Conservation (phyloP, 2,797 vertebrate genomes). For the Odontamblyopus lacepedii region DNA sequence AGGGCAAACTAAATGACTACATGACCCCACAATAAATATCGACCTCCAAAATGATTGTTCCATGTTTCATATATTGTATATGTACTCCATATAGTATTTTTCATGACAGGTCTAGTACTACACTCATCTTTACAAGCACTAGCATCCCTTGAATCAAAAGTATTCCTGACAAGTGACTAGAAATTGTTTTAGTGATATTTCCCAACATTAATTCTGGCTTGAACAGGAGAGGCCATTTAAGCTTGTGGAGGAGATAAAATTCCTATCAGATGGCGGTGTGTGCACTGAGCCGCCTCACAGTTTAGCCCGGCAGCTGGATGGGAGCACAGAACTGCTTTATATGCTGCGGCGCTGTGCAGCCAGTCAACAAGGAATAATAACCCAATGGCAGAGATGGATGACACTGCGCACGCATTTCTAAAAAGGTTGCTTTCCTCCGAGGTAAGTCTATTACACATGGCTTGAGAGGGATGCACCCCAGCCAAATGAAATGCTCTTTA, state of each 20-base stretch:
- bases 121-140: slow-evolving; percentile 5
- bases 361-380: slow-evolving; percentile 81
- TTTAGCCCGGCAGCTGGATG: slow-evolving; percentile 52
- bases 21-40: too few relatives aligned
- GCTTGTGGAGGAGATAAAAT: slow-evolving; percentile 58
- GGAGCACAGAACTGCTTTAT: slow-evolving; percentile 68
- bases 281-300: slow-evolving; percentile 47
- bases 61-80: too few relatives aligned
- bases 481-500: slow-evolving; percentile 56
- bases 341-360: slow-evolving; percentile 68
- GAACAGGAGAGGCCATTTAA: slow-evolving; percentile 64
- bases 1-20: too few relatives aligned
- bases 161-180: slow-evolving; percentile 50
- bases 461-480: slow-evolving; percentile 46
- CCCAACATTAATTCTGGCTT: slow-evolving; percentile 64
- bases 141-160: slow-evolving; percentile 27
- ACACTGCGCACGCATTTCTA: slow-evolving; percentile 65
- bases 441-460: slow-evolving; percentile 67
- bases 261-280: slow-evolving; percentile 58
- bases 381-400: slow-evolving; percentile 79
- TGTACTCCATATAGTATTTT: too few relatives aligned
- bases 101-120: too few relatives aligned
- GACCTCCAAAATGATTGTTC: too few relatives aligned
- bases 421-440: slow-evolving; percentile 70
- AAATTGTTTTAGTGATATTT: slow-evolving; percentile 57